Evolutionary conservation across 2,888 invertebrate genomes (phyloP).

Genomic region (Lumbricus terrestris): DNA sequence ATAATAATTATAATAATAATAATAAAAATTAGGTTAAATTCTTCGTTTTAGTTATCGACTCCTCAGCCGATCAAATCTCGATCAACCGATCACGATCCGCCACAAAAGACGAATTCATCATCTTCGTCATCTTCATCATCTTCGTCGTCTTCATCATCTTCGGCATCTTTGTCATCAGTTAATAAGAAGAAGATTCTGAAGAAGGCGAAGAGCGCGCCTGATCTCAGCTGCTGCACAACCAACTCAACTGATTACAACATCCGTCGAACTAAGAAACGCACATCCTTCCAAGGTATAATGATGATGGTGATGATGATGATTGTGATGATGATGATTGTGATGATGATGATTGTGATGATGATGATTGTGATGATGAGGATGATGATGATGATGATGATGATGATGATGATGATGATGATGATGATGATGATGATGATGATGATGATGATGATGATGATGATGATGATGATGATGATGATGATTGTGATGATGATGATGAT

Average conservation of each 20-base stretch:
- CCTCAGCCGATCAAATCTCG: not conserved
- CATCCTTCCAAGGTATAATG: not conserved
- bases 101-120: not conserved
- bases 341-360: too few relatives aligned
- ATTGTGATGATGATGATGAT: too few relatives aligned
- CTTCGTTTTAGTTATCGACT: not conserved
- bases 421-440: too few relatives aligned
- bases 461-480: too few relatives aligned
- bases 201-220: not conserved
- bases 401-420: too few relatives aligned
- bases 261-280: not conserved
- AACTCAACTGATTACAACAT: not conserved
- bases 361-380: too few relatives aligned
- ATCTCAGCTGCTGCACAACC: not conserved
- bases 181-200: slow-evolving; percentile 4
- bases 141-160: not conserved
- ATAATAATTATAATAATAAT: too few relatives aligned
- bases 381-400: too few relatives aligned
- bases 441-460: too few relatives aligned
- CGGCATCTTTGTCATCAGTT: not conserved
- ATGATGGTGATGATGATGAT: too few relatives aligned
- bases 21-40: not conserved
- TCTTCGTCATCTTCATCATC: not conserved
- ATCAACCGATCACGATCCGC: not conserved
- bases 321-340: too few relatives aligned